A percentile compares a stretch with the other conserved stretches of the same genome.
phyloP scores from a whole-genome alignment of 2,888 invertebrate genomes.

The Lottia gigantea region DNA sequence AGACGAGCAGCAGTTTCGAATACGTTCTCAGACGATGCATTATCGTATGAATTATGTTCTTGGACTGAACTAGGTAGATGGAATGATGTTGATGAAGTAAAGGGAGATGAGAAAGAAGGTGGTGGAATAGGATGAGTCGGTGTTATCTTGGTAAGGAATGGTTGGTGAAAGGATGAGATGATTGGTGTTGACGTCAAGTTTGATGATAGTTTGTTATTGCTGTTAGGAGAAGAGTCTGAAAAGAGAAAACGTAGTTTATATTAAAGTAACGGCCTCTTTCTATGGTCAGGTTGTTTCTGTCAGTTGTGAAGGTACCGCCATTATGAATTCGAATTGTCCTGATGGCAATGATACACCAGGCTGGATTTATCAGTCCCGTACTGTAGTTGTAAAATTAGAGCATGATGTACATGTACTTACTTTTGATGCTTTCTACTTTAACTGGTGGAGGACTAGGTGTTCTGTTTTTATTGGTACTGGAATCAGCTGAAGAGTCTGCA shows the following conservation, averaged over 20 bases:
- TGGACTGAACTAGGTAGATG: constrained; percentile 7
- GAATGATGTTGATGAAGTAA: constrained; percentile 11
- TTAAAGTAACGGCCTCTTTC: too few relatives aligned
- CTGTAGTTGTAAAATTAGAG: too few relatives aligned
- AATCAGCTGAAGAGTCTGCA: constrained; percentile 2
- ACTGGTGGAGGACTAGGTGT: constrained; percentile 16
- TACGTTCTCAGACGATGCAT: constrained; percentile 38
- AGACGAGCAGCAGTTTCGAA: constrained; percentile 75
- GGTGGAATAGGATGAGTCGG: constrained; percentile 11
- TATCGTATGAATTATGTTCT: constrained; percentile 22
- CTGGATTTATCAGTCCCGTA: too few relatives aligned
- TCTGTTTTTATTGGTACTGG: constrained; percentile 10
- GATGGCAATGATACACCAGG: too few relatives aligned
- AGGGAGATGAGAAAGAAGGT: constrained; percentile 9
- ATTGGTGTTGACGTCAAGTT: constrained; percentile 7
- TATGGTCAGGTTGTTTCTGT: too few relatives aligned
- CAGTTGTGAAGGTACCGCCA: too few relatives aligned
- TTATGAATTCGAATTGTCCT: too few relatives aligned
- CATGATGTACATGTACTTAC: background rate
- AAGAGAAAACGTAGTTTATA: background rate
- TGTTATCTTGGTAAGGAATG: background rate
- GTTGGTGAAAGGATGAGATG: background rate
- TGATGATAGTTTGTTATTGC: background rate
- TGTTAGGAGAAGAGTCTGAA: constrained; percentile 18
- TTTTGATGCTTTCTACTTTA: background rate